Evolutionary conservation across 2,797 vertebrate species (phyloP).

Genomic region (Amniataba percoides): DNA sequence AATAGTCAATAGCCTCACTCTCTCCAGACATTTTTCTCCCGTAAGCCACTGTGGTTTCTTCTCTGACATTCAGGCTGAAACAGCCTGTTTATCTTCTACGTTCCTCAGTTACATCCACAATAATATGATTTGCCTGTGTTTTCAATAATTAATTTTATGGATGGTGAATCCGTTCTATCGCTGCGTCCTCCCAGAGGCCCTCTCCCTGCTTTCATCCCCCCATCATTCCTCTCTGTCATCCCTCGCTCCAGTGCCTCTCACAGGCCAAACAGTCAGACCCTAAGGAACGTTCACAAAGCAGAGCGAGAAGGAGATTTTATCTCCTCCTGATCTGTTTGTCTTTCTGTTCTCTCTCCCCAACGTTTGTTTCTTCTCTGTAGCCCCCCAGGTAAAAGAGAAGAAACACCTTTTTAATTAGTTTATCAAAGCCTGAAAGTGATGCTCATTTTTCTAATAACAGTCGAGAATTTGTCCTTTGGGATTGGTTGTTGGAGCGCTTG

Average conservation of each 20-base stretch:
- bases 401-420: slow-evolving; percentile 78
- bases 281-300: slow-evolving; percentile 52
- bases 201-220: slow-evolving; percentile 67
- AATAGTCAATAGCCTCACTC: slow-evolving; percentile 55
- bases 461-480: slow-evolving; percentile 63
- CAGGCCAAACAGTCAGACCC: slow-evolving; percentile 68
- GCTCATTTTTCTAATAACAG: slow-evolving; percentile 72
- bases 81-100: slow-evolving; percentile 70
- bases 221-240: slow-evolving; percentile 69
- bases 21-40: slow-evolving; percentile 50
- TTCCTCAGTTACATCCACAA: slow-evolving; percentile 72
- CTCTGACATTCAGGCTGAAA: slow-evolving; percentile 63
- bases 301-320: slow-evolving; percentile 52
- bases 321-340: slow-evolving; percentile 62
- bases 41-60: slow-evolving; percentile 45
- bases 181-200: slow-evolving; percentile 62
- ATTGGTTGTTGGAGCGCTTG: slow-evolving; percentile 54
- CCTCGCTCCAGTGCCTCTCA: slow-evolving; percentile 55
- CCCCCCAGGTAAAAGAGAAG: slow-evolving; percentile 54
- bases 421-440: slow-evolving; percentile 73
- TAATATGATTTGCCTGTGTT: slow-evolving; percentile 74
- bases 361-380: slow-evolving; percentile 41
- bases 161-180: slow-evolving; percentile 65
- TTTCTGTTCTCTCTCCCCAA: slow-evolving; percentile 27
- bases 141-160: slow-evolving; percentile 83